Evolutionary conservation across 2,888 invertebrate genomes (phyloP).

Genomic region (Caenorhabditis sp.): DNA sequence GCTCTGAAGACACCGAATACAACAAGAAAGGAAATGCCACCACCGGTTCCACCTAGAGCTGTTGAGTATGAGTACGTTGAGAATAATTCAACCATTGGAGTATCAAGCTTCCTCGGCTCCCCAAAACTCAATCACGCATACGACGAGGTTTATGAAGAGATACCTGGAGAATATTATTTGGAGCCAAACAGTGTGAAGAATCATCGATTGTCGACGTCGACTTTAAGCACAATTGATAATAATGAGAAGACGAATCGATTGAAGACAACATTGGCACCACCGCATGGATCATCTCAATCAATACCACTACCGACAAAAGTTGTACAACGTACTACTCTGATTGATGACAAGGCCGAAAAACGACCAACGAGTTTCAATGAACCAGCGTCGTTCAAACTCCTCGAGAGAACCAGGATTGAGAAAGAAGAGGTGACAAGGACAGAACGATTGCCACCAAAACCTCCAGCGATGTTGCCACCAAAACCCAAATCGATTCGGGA

Average conservation of each 20-base stretch:
- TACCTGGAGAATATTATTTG: constrained; percentile 50
- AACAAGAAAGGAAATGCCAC: constrained; percentile 14
- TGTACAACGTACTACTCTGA: constrained; percentile 16
- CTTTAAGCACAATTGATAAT: constrained; percentile 26
- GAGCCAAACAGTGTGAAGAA: constrained; percentile 46
- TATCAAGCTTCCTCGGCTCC: constrained; percentile 45
- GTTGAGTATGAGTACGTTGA: constrained; percentile 41
- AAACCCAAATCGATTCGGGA: constrained; percentile 40
- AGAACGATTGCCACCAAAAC: neutral
- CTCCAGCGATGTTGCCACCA: constrained; percentile 11
- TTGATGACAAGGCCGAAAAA: constrained; percentile 26
- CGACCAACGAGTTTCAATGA: neutral
- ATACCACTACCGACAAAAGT: constrained; percentile 13
- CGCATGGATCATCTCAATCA: constrained; percentile 33
- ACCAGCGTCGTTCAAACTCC: constrained; percentile 20
- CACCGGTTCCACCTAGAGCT: constrained; percentile 28
- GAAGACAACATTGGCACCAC: constrained; percentile 24
- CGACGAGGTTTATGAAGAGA: constrained; percentile 54
- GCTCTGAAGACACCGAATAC: constrained; percentile 48
- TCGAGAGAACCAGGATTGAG: constrained; percentile 27
- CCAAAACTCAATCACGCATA: constrained; percentile 42
- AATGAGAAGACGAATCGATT: constrained; percentile 14
- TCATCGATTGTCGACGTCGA: constrained; percentile 33
- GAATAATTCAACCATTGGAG: constrained; percentile 37
- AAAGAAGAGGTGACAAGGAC: constrained; percentile 16